Base-by-base conservation (phyloP, 2,888 invertebrate species). In the Euplexia lucipara region DNA sequence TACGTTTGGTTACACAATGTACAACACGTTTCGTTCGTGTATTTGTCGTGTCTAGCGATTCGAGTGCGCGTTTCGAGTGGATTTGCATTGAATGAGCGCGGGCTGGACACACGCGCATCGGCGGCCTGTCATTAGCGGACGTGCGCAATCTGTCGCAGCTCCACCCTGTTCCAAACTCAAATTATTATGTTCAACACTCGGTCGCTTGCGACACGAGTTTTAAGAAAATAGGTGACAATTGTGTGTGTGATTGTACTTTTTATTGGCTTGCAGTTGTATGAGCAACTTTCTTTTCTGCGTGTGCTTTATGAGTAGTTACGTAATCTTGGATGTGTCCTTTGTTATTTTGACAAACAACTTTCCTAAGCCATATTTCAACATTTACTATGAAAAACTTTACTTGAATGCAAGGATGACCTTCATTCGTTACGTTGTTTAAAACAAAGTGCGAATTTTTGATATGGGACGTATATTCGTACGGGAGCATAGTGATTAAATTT, bases 51-150 rank as follows among this genome's bases (percentile, higher is more conserved):
- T 93, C 92, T 92, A 91, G 82, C 83, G 75, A 79, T 89, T 88
- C 84, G 75, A 87, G 81, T 78, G 80, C 83, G 70, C 71, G 54
- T 70, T 81, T 65, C 74, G 66, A 71, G 75, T 75, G 78, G 83
- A 95, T 95, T 95, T 91, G 94, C 95, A 95, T 95, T 94, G 94
- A 95, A 95, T 95, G 92, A 89, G 82, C 87, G 86, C 90, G 92
- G 90, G 91, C 93, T 91, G 94, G 95, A 93, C 94, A 92, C 89
- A 92, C 88, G 87, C 87, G 86, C 86, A 79, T 86, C 89, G 86
- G 87, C 87, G 92, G 90, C 88, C 95, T 95, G 94, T 94, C 95
- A 95, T 95, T 95, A 94, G 85, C 88, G 91, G 92, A 90, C 92
- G 90, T 85, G 89, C 89, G 86, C 89, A 87, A 88, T 90, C 89